These are phyloP conservation scores for Cosmia pyralina DNA, from an alignment of 2,888 invertebrate species.

Conservation along the genomic window DNA sequence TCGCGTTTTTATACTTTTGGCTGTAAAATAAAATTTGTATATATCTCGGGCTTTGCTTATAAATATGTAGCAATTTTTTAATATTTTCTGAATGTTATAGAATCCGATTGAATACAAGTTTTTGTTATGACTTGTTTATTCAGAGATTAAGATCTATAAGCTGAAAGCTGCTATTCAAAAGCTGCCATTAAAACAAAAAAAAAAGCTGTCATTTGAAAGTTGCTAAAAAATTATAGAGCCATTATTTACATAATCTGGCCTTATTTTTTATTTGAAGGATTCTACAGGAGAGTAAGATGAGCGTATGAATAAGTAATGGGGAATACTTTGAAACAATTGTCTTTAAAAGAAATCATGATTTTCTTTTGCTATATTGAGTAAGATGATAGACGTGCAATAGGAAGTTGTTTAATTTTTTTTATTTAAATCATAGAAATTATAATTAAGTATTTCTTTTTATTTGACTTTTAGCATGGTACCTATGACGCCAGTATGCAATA, in stretches of 20 bases:
- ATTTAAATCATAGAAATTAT: not conserved
- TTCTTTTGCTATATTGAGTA: not conserved
- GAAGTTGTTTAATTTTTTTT: not conserved
- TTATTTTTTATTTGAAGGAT: constrained; percentile 11
- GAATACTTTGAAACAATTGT: too few relatives aligned
- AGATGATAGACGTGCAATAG: not conserved
- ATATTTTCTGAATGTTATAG: constrained; percentile 26
- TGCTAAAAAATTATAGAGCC: constrained; percentile 17
- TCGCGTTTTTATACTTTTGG: constrained; percentile 38
- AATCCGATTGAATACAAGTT: constrained; percentile 42
- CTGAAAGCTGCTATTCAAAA: constrained; percentile 26
- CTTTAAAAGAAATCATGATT: not conserved
- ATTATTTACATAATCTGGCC: constrained; percentile 3
- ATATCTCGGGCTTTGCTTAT: constrained; percentile 43
- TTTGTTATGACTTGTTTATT: constrained; percentile 56
- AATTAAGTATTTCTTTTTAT: not conserved
- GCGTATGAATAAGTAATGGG: not conserved
- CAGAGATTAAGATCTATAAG: constrained; percentile 52
- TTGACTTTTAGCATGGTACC: not conserved
- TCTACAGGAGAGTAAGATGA: not conserved
- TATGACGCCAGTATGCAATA: not conserved
- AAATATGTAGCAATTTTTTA: constrained; percentile 38
- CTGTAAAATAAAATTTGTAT: constrained; percentile 39
- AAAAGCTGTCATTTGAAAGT: too few relatives aligned
- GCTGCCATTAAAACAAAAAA: too few relatives aligned